These are phyloP conservation scores for Orius insidiosus DNA, from an alignment of 1,140 invertebrate genomes.

Conservation along the genomic window DNA sequence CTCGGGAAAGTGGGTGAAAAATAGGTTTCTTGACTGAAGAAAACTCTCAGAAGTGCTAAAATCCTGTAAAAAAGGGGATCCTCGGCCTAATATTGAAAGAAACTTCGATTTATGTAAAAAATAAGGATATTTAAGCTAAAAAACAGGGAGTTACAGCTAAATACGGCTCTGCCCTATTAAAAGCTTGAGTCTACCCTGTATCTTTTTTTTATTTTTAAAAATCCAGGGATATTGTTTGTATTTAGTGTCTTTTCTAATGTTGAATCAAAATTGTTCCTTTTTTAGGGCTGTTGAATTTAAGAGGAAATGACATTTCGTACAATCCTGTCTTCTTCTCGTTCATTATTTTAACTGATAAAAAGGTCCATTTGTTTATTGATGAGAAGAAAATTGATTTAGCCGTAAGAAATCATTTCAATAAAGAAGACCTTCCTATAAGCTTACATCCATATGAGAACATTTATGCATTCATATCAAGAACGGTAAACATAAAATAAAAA, in stretches of 20 bases:
- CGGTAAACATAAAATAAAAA: too few species aligned
- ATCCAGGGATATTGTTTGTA: too few species aligned
- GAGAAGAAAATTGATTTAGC: conserved; percentile 36
- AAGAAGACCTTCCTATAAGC: conserved; percentile 34
- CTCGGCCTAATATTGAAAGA: too few species aligned
- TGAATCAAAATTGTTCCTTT: too few species aligned
- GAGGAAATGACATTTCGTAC: conserved; percentile 88
- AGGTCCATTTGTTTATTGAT: conserved; percentile 57
- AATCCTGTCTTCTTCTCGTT: conserved; percentile 96
- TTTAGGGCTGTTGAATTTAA: conserved; percentile 66
- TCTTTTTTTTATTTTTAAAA: too few species aligned
- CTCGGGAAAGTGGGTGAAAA: too few species aligned
- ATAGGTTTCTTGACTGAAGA: too few species aligned
- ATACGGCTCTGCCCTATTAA: too few species aligned
- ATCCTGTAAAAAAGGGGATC: too few species aligned
- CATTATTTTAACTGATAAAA: conserved; percentile 47
- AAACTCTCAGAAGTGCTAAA: too few species aligned
- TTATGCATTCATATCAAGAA: conserved; percentile 25
- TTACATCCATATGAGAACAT: conserved; percentile 41
- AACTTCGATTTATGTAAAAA: background rate
- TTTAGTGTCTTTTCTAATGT: too few species aligned
- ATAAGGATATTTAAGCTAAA: background rate
- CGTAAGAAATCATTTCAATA: conserved; percentile 41
- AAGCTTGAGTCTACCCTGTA: too few species aligned
- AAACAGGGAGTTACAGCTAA: background rate